Base-by-base conservation (phyloP, 1,140 invertebrate genomes). In the Tetragonula clypearis region DNA sequence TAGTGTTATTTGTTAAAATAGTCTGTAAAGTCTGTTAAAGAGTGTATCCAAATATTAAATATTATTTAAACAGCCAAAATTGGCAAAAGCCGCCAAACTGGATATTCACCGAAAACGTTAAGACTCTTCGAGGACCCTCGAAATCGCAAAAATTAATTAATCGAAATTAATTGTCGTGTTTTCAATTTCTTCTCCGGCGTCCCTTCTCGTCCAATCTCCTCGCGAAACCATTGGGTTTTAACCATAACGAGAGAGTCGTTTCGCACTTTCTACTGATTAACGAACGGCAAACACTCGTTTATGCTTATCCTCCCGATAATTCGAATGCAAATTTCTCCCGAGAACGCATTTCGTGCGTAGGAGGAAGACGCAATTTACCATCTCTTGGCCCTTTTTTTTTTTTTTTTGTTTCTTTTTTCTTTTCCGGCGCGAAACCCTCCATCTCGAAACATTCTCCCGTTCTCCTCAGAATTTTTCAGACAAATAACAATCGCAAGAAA, bases 241-340 rank as follows among this genome's bases (percentile, higher is more conserved):
- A 53, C 53, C 41, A 11, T 23, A 53, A 73, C 23, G 35, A 0
- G n/a, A 81, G 62, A 73, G 68, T 72, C 12, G 15, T 41, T 69
- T 69, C 30, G 30, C 26, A 35, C 79, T 81, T 81, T 81, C 79
- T 81, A 73, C 55, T 30, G 41, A 23, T 81, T 62, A 81, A 72
- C 35, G 11, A 72, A 26, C 66, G 23, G 69, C 19, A 60, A 60
- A 78, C 21, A 9, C 68, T 73, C 35, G 30, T 81, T 73, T 81
- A 53, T 49, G 8, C 79, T 62, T 62, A 49, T 72, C 35, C 26
- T 1, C 9, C 9, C 26, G 11, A 41, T 17, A 60, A 81, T 73
- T 60, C 68, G 17, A 30, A 81, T 23, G 17, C 17, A 41, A 72
- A 41, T 81, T 58, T 80, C 15, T 35, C 3, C 35, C 35, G 3